Conservation (phyloP, 2,797 vertebrate species). For the Catharus ustulatus region DNA sequence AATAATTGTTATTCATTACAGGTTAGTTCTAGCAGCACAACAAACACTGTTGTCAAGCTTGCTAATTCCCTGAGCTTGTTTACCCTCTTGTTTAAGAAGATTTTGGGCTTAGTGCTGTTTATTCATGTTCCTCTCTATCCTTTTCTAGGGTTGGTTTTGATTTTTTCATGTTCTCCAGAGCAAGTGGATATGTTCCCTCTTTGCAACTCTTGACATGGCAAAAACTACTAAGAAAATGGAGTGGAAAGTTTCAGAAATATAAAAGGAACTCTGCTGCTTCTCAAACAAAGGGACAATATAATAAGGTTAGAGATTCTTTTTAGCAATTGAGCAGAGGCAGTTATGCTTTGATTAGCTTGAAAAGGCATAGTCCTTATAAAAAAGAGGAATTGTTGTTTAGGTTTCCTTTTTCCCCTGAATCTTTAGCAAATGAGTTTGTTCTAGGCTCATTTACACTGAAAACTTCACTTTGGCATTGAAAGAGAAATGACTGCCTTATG, state of each 20-base stretch:
- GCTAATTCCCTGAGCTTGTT: slow-evolving; percentile 54
- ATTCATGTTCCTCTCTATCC: background rate
- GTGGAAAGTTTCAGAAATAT: background rate
- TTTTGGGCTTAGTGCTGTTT: slow-evolving; percentile 21
- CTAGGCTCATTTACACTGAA: background rate
- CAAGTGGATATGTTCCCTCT: background rate
- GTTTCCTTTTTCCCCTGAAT: background rate
- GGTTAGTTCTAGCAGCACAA: slow-evolving; percentile 16
- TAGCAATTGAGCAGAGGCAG: background rate
- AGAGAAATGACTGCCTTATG: background rate
- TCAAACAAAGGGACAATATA: background rate
- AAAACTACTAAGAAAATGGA: background rate
- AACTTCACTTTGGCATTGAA: background rate
- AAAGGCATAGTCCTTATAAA: background rate
- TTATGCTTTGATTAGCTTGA: background rate
- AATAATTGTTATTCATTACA: slow-evolving; percentile 69
- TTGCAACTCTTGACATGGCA: background rate
- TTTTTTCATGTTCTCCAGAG: background rate
- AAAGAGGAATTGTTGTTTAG: background rate
- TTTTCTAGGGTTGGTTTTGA: slow-evolving; percentile 6
- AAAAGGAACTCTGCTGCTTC: background rate
- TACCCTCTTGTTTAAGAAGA: slow-evolving; percentile 53
- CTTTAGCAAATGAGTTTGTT: background rate
- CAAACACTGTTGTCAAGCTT: slow-evolving; percentile 35
- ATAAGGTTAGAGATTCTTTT: background rate